Evolutionary conservation across 2,797 vertebrate species (phyloP).

Genomic region (Diceros bicornis): DNA sequence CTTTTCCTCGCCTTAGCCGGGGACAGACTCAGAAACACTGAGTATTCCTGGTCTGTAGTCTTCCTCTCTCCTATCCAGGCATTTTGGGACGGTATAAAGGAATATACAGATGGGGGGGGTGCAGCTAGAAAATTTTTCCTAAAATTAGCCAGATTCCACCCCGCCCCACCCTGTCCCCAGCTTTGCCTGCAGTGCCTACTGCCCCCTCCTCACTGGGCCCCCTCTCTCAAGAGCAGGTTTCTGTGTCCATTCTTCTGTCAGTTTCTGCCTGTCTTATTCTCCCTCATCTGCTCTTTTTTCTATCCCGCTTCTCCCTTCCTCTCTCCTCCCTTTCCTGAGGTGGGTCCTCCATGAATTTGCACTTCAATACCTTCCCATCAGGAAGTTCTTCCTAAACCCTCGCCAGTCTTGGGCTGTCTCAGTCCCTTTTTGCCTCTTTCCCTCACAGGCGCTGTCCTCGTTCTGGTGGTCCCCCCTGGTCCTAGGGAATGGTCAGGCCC

Average conservation of each 20-base stretch:
- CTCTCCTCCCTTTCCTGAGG: background rate
- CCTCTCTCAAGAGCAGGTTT: background rate
- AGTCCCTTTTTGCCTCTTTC: too few relatives aligned
- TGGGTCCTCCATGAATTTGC: background rate
- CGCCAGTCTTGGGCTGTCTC: background rate
- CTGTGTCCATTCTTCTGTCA: background rate
- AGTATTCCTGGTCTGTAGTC: too few relatives aligned
- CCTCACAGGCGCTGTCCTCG: background rate
- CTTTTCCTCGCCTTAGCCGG: background rate
- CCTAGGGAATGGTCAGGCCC: background rate
- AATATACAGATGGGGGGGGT: background rate
- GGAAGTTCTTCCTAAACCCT: background rate
- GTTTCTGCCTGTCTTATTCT: background rate
- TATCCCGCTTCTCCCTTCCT: background rate
- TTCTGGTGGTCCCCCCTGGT: too few relatives aligned
- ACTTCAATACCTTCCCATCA: background rate
- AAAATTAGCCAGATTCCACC: background rate
- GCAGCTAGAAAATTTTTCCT: background rate
- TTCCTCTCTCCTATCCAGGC: background rate
- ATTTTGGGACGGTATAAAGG: background rate
- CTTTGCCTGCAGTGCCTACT: background rate
- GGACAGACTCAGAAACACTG: background rate
- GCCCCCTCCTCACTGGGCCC: accelerated
- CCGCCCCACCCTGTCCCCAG: too few relatives aligned
- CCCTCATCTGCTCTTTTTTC: background rate